phyloP scores from a whole-genome alignment of 2,888 invertebrate genomes.

The Tethea ocularis region DNA sequence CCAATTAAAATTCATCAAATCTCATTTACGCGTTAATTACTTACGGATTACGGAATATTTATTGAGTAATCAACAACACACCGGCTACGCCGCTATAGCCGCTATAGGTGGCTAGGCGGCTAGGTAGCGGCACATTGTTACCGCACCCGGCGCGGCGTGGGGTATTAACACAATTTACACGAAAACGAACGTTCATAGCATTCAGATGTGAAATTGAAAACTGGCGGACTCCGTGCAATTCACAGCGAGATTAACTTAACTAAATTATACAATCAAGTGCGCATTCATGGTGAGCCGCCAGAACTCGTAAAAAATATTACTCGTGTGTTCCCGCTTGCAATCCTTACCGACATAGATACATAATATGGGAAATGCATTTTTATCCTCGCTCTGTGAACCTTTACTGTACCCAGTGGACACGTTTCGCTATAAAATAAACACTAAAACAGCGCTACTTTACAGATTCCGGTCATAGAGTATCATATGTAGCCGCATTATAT shows the following conservation, averaged over 20 bases:
- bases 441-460: slow-evolving; percentile 52
- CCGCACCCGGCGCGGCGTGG: slow-evolving; percentile 31
- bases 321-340: slow-evolving; percentile 24
- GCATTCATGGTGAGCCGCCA: slow-evolving; percentile 49
- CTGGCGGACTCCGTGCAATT: slow-evolving; percentile 55
- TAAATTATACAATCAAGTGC: slow-evolving; percentile 69
- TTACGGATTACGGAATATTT: slow-evolving; percentile 48
- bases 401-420: slow-evolving; percentile 52
- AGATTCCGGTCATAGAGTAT: slow-evolving; percentile 55
- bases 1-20: slow-evolving; percentile 45
- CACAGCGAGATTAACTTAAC: slow-evolving; percentile 64
- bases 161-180: slow-evolving; percentile 50
- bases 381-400: slow-evolving; percentile 40
- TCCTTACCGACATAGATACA: slow-evolving; percentile 41
- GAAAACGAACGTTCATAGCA: slow-evolving; percentile 59
- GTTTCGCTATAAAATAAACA: slow-evolving; percentile 60
- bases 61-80: slow-evolving; percentile 38
- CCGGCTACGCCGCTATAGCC: slow-evolving; percentile 8
- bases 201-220: slow-evolving; percentile 66
- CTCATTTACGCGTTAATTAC: slow-evolving; percentile 52
- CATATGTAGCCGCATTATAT: slow-evolving; percentile 60
- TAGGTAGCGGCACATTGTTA: slow-evolving; percentile 26
- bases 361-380: slow-evolving; percentile 55
- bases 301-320: slow-evolving; percentile 41
- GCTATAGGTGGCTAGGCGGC: background rate